These are phyloP conservation scores for Onchidella celtica DNA, from an alignment of 2,888 invertebrate genomes.

Conservation along the genomic window DNA sequence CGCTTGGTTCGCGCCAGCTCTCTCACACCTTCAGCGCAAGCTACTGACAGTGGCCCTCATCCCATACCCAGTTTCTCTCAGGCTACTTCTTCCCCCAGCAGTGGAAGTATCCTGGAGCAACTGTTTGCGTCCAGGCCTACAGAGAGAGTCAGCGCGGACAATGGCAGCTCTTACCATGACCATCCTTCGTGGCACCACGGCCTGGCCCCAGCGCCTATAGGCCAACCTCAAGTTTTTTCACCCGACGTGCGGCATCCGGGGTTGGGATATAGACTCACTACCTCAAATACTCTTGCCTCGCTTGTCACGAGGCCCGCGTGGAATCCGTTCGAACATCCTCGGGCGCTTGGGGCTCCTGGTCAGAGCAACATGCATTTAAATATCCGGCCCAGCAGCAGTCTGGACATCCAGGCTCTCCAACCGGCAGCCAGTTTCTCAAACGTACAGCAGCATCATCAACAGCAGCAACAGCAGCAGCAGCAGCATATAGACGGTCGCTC, in stretches of 20 bases:
- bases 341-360: conserved; percentile 1
- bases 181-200: conserved; percentile 1
- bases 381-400: conserved; percentile 19
- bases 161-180: conserved; percentile 17
- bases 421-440: conserved; percentile 26
- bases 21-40: neutral
- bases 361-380: conserved; percentile 18
- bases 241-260: neutral
- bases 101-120: conserved; percentile 18
- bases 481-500: conserved; percentile 29
- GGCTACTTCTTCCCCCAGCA: neutral
- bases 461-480: conserved; percentile 40
- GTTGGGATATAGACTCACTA: conserved; percentile 30
- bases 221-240: conserved; percentile 5
- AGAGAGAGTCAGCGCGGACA: neutral
- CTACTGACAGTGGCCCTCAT: conserved; percentile 4
- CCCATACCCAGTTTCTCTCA: neutral
- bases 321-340: conserved; percentile 20
- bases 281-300: conserved; percentile 43
- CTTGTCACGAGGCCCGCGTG: conserved; percentile 23
- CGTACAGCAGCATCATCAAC: conserved; percentile 4
- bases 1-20: conserved; percentile 1
- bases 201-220: neutral
- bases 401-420: conserved; percentile 29
- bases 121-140: neutral